Percentiles rank a stretch among this genome's conserved stretches.
Conservation (phyloP, 2,113 vertebrate genomes). For the Odontesthes bonariensis region DNA sequence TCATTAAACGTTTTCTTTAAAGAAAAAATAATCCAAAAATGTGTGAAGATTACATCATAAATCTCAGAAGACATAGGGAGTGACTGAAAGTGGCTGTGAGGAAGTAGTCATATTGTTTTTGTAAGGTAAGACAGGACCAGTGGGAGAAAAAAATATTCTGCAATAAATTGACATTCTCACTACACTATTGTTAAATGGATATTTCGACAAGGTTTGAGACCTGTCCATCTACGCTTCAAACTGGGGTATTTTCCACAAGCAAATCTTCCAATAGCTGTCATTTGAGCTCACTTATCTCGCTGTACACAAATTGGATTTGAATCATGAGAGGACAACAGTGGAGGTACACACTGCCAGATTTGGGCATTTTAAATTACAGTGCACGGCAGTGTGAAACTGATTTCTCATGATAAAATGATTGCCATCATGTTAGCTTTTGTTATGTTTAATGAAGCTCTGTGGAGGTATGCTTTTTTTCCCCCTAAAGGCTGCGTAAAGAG, state of each 20-base stretch:
- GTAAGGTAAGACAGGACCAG: background rate
- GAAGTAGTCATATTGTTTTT: background rate
- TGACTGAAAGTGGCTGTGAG: background rate
- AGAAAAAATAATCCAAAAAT: background rate
- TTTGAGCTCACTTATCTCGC: slow-evolving; percentile 51
- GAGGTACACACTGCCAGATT: slow-evolving; percentile 49
- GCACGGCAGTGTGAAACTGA: slow-evolving; percentile 51
- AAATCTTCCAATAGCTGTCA: slow-evolving; percentile 32
- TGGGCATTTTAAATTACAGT: slow-evolving; percentile 55
- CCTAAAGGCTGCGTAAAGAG: slow-evolving; percentile 40
- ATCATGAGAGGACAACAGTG: slow-evolving; percentile 49
- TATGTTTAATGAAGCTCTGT: slow-evolving; percentile 60
- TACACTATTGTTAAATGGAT: background rate
- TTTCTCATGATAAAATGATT: slow-evolving; percentile 62
- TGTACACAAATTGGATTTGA: slow-evolving; percentile 62
- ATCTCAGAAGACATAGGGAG: background rate
- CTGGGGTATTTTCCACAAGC: background rate
- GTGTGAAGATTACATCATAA: background rate
- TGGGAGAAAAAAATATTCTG: background rate
- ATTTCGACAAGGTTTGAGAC: slow-evolving; percentile 1
- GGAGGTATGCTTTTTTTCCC: slow-evolving; percentile 36
- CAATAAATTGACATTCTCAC: slow-evolving; percentile 9
- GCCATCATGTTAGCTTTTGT: slow-evolving; percentile 58
- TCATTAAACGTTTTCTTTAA: background rate
- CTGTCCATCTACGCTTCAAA: slow-evolving; percentile 37